A percentile compares a stretch with the other conserved stretches of the same genome.
Evolutionary conservation across 2,797 vertebrate species (phyloP).

Genomic region (Spizella passerina): DNA sequence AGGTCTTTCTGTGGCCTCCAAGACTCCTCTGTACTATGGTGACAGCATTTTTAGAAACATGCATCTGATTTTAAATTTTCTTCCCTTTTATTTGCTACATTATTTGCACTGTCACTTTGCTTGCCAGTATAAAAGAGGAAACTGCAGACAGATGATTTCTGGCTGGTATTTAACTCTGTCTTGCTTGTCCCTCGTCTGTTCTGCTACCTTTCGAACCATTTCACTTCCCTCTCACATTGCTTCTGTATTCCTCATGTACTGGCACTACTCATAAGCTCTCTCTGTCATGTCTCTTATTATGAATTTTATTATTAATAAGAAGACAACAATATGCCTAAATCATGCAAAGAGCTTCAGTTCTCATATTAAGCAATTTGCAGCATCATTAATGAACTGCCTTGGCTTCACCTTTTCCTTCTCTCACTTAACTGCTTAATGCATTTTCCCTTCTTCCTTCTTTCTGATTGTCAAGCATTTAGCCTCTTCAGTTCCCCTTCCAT

Average conservation of each 20-base stretch:
- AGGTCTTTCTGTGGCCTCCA: not conserved
- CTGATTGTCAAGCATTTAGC: not conserved
- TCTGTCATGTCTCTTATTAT: not conserved
- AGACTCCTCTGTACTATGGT: not conserved
- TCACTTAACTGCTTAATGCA: not conserved
- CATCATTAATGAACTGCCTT: not conserved
- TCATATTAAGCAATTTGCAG: not conserved
- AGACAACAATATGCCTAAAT: not conserved
- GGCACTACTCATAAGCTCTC: not conserved
- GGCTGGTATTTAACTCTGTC: not conserved
- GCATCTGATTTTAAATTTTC: not conserved
- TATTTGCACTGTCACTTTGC: constrained; percentile 3
- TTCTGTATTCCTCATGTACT: not conserved
- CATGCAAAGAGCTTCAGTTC: not conserved
- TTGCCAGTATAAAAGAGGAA: not conserved
- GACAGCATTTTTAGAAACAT: not conserved
- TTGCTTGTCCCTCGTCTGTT: not conserved
- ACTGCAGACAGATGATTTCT: not conserved
- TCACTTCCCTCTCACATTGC: not conserved
- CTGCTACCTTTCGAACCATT: not conserved
- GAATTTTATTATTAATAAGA: not conserved
- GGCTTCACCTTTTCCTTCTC: not conserved
- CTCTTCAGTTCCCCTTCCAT: not conserved
- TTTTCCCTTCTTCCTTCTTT: not conserved
- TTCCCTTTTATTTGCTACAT: not conserved